Conservation (phyloP, 2,888 invertebrate genomes). For the Aphidoletes aphidimyza region DNA sequence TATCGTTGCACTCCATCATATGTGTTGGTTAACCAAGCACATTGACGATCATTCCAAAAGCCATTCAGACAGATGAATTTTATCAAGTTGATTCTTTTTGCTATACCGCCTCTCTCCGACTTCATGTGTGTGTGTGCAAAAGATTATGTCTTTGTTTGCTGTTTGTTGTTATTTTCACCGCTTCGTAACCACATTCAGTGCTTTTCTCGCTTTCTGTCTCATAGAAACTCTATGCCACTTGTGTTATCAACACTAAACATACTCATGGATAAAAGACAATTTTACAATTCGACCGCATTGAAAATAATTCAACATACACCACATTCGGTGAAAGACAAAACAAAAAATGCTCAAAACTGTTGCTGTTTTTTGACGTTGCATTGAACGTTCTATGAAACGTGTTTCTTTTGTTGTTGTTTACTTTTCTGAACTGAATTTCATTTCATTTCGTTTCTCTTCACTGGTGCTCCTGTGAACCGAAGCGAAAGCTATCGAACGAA, state of each 20-base stretch:
- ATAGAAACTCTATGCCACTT: neutral
- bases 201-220: neutral
- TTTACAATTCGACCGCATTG: constrained; percentile 45
- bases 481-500: neutral
- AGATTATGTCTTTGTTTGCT: neutral
- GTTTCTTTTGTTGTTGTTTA: too few species aligned
- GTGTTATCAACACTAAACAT: constrained; percentile 43
- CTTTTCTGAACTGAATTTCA: neutral
- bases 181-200: constrained; percentile 3
- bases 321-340: neutral
- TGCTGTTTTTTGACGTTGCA: neutral
- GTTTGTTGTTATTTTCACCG: neutral
- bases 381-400: too few species aligned
- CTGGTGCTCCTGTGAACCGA: neutral
- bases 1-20: constrained; percentile 39
- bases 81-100: constrained; percentile 14
- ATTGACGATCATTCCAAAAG: constrained; percentile 36
- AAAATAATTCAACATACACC: constrained; percentile 10
- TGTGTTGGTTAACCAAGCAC: neutral
- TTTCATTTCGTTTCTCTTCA: neutral
- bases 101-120: neutral
- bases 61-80: constrained; percentile 49
- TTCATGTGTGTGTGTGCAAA: neutral
- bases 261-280: constrained; percentile 40
- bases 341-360: neutral